These are phyloP conservation scores for Acanthurus tractus DNA, from an alignment of 2,797 vertebrate species.

Conservation along the genomic window DNA sequence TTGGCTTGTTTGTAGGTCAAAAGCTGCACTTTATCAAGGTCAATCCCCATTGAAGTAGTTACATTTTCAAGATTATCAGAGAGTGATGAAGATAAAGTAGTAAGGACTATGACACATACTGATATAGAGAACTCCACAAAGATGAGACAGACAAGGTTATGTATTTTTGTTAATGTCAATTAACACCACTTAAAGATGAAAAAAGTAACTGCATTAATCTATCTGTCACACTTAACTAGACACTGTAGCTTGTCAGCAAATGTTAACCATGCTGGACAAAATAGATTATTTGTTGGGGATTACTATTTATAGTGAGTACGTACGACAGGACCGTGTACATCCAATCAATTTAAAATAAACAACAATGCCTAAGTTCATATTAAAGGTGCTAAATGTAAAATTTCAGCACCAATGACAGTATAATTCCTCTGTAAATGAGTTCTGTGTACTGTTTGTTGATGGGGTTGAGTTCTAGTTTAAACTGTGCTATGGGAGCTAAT, in stretches of 20 bases:
- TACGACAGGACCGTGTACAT: neutral
- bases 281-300: too few relatives aligned
- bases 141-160: neutral
- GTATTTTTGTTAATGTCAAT: neutral
- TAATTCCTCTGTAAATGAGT: too few relatives aligned
- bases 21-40: conserved; percentile 14
- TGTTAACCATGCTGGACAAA: too few relatives aligned
- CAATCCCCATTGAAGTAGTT: conserved; percentile 13
- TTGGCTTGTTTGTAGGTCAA: conserved; percentile 44
- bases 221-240: too few relatives aligned
- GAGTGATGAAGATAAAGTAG: conserved; percentile 24
- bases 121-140: neutral
- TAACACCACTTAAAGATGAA: neutral
- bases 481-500: too few relatives aligned
- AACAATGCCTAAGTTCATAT: neutral
- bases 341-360: neutral
- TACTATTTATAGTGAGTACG: neutral
- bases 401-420: too few relatives aligned
- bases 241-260: too few relatives aligned
- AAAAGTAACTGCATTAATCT: too few relatives aligned
- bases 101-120: neutral
- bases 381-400: neutral
- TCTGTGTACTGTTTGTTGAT: too few relatives aligned
- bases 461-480: too few relatives aligned
- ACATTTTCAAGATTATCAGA: conserved; percentile 38